Evolutionary conservation across 2,113 vertebrate genomes (phyloP).

Genomic region (Noturus placidus): DNA sequence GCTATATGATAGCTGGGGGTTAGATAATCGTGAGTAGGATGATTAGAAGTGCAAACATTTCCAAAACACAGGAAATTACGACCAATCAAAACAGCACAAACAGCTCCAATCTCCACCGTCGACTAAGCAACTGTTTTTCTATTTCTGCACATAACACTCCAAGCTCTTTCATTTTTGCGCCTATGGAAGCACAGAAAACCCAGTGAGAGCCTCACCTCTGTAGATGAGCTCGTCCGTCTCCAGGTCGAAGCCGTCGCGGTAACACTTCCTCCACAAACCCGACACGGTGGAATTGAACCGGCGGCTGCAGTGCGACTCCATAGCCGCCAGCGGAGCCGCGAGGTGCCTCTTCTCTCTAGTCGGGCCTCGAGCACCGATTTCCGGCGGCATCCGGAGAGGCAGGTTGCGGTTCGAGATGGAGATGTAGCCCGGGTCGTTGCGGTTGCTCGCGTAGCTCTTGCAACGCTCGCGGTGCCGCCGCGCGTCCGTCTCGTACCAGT

Average conservation of each 20-base stretch:
- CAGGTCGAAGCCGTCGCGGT: conserved; percentile 84
- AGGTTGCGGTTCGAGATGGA: conserved; percentile 85
- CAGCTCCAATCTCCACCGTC: background rate
- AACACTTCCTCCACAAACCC: conserved; percentile 86
- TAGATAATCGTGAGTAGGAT: too few species aligned
- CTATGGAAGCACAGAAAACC: background rate
- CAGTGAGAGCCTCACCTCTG: conserved; percentile 73
- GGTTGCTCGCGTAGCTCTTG: conserved; percentile 85
- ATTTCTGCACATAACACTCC: background rate
- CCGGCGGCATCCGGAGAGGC: conserved; percentile 81
- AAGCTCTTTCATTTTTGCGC: background rate
- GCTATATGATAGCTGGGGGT: background rate
- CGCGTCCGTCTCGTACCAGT: conserved; percentile 90
- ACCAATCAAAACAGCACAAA: background rate
- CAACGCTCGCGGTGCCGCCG: conserved; percentile 85
- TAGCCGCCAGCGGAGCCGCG: conserved; percentile 68
- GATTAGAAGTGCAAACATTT: background rate
- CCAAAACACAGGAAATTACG: conserved; percentile 2
- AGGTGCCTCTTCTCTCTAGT: conserved; percentile 70
- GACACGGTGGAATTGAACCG: conserved; percentile 87
- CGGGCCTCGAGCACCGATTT: conserved; percentile 61
- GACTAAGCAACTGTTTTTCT: background rate
- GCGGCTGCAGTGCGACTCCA: conserved; percentile 85
- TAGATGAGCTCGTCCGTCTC: conserved; percentile 86
- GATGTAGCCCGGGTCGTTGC: conserved; percentile 86